Evolutionary conservation across 2,113 vertebrate species (phyloP).

Genomic region (Plecturocebus donacophilus): DNA sequence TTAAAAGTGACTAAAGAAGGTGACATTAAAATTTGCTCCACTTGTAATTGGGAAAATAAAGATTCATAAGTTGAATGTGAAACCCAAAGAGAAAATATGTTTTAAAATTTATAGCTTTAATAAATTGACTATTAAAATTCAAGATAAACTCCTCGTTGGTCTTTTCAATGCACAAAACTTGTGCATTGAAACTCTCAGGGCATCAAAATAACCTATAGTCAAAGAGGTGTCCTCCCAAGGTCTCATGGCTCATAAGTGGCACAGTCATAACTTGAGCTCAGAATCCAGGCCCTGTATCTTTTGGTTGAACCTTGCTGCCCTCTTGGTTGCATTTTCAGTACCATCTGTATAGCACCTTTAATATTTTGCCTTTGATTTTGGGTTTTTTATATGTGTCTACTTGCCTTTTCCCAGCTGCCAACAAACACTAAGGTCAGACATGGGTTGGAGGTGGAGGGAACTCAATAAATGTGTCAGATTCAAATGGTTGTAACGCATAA

Average conservation of each 20-base stretch:
- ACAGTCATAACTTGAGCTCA: not conserved
- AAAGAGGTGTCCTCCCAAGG: not conserved
- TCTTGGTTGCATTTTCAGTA: not conserved
- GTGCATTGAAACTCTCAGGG: not conserved
- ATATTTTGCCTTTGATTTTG: not conserved
- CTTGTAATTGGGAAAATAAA: not conserved
- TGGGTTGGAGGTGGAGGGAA: not conserved
- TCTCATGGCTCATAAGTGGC: not conserved
- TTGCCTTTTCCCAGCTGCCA: not conserved
- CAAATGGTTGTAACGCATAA: not conserved
- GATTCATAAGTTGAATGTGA: not conserved
- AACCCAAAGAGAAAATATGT: not conserved
- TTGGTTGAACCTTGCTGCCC: not conserved
- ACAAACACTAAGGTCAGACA: not conserved
- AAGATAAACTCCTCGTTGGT: not conserved
- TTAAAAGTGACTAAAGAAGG: not conserved
- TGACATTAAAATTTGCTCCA: not conserved
- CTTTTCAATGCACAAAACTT: not conserved
- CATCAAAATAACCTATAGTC: not conserved
- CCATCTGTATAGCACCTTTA: not conserved
- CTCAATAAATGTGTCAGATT: not conserved
- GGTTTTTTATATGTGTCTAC: not conserved
- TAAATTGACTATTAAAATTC: not conserved
- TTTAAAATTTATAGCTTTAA: conserved; percentile 10
- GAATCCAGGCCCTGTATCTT: not conserved